Percentiles rank a stretch among this genome's conserved stretches.
Conservation (phyloP, 2,113 vertebrate genomes). For the Prionailurus bengalensis region DNA sequence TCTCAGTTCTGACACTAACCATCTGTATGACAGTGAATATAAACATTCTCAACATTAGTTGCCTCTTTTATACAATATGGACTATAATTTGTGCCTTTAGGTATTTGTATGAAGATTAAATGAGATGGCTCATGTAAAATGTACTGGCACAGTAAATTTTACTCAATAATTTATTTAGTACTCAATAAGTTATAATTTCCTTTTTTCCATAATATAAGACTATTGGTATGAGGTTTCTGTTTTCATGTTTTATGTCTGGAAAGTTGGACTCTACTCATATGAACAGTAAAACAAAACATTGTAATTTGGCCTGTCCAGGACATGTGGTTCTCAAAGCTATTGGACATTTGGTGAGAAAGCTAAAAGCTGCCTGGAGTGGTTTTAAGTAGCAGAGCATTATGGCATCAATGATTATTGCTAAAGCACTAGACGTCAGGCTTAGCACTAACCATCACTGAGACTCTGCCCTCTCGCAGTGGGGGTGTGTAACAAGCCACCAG, state of each 20-base stretch:
- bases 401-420: neutral
- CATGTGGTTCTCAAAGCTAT: slow-evolving; percentile 26
- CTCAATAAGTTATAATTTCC: neutral
- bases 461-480: neutral
- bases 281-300: slow-evolving; percentile 40
- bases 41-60: slow-evolving; percentile 12
- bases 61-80: slow-evolving; percentile 49
- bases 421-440: neutral
- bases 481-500: neutral
- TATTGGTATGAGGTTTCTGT: neutral
- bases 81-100: slow-evolving; percentile 37
- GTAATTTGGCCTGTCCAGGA: slow-evolving; percentile 35
- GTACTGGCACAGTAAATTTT: slow-evolving; percentile 5
- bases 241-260: slow-evolving; percentile 70
- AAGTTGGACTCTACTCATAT: slow-evolving; percentile 23
- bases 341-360: slow-evolving; percentile 58
- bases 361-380: neutral
- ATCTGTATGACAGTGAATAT: slow-evolving; percentile 16
- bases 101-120: slow-evolving; percentile 52
- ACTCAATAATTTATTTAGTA: slow-evolving; percentile 5
- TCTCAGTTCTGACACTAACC: slow-evolving; percentile 14
- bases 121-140: slow-evolving; percentile 19
- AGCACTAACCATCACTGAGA: neutral
- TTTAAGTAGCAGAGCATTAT: neutral
- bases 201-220: slow-evolving; percentile 2